phyloP scores from a whole-genome alignment of 2,113 vertebrate species.

The Bagarius yarrelli region DNA sequence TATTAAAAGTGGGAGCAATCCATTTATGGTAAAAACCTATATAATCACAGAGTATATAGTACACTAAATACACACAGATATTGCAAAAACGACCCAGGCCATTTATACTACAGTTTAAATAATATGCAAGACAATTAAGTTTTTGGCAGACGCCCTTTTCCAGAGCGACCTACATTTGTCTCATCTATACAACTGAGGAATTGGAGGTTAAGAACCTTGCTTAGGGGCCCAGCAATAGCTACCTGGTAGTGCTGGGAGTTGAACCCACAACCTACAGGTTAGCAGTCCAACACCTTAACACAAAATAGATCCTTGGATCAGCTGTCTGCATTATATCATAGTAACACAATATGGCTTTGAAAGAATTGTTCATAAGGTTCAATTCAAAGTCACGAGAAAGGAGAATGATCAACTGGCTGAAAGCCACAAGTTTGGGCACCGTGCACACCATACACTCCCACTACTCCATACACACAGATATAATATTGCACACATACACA shows the following conservation, averaged over 20 bases:
- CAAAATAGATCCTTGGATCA: not conserved
- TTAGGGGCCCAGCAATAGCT: too few relatives aligned
- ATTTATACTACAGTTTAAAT: not conserved
- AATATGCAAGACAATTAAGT: too few relatives aligned
- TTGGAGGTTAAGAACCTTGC: too few relatives aligned
- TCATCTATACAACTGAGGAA: too few relatives aligned
- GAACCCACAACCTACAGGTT: too few relatives aligned
- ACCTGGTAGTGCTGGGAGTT: too few relatives aligned
- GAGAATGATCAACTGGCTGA: not conserved
- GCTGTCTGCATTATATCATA: not conserved
- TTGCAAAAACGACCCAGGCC: not conserved
- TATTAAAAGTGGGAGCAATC: not conserved
- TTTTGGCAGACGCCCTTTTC: too few relatives aligned
- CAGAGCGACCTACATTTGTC: too few relatives aligned
- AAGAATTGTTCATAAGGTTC: not conserved
- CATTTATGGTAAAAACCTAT: not conserved
- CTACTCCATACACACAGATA: not conserved
- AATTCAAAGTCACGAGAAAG: not conserved
- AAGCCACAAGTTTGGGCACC: not conserved
- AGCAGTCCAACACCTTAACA: not conserved
- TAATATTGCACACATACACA: not conserved
- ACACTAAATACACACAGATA: not conserved
- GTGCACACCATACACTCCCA: constrained; percentile 8
- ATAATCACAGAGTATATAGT: not conserved
- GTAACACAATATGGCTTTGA: not conserved